Conservation (phyloP, 1,140 invertebrate species). For the Araneus ventricosus region DNA sequence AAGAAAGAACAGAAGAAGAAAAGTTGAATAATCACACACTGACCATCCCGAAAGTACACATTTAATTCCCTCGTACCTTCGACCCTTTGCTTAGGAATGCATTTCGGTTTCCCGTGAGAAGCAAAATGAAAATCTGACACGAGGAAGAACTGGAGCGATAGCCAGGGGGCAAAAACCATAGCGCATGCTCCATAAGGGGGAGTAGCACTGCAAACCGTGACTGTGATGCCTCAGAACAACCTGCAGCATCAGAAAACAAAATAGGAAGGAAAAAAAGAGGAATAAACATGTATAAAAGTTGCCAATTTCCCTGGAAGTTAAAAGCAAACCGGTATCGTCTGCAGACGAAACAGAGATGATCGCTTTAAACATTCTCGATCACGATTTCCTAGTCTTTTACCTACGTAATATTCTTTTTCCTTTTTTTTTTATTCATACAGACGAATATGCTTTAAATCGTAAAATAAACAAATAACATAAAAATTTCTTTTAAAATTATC, state of each 20-base stretch:
- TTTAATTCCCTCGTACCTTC: background rate
- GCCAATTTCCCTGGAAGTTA: background rate
- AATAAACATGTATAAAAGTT: slow-evolving; percentile 48
- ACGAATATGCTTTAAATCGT: no score
- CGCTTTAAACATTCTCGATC: slow-evolving; percentile 16
- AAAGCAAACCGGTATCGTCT: slow-evolving; percentile 71
- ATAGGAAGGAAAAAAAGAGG: background rate
- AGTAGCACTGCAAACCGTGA: slow-evolving; percentile 42
- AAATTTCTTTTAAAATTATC: no score
- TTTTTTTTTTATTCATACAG: no score
- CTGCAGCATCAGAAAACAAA: slow-evolving; percentile 12
- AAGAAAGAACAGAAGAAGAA: background rate
- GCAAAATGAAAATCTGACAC: background rate
- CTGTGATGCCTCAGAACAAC: slow-evolving; percentile 58
- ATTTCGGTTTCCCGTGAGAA: slow-evolving; percentile 70
- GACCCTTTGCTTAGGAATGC: slow-evolving; percentile 29
- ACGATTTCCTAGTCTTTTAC: slow-evolving; percentile 25
- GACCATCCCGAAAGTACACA: slow-evolving; percentile 4
- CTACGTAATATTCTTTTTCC: no score
- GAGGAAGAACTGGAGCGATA: slow-evolving; percentile 70
- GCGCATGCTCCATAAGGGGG: slow-evolving; percentile 42
- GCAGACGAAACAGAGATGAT: slow-evolving; percentile 12
- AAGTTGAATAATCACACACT: background rate
- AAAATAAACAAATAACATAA: no score
- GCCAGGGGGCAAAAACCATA: slow-evolving; percentile 29